Evolutionary conservation across 2,888 invertebrate species (phyloP).

Genomic region (Parthenolecanium corni): DNA sequence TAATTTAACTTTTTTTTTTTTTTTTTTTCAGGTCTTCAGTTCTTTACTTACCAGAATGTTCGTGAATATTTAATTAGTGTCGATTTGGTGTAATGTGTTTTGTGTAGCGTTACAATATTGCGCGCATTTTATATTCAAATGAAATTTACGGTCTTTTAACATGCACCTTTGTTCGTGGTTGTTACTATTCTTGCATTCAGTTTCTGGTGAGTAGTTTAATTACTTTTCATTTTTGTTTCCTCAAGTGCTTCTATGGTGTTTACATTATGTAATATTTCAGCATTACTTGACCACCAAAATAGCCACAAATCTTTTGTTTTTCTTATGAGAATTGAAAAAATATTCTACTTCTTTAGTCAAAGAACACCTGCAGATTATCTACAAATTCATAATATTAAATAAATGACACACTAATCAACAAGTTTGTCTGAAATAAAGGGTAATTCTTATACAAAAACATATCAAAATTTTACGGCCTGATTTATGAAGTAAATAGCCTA

Average conservation of each 20-base stretch:
- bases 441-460: no score
- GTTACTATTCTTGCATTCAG: slow-evolving; percentile 15
- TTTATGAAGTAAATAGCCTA: no score
- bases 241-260: not conserved
- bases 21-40: not conserved
- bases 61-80: not conserved
- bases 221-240: not conserved
- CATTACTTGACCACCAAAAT: no score
- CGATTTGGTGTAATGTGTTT: not conserved
- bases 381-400: no score
- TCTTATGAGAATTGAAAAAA: no score
- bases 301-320: no score
- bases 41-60: not conserved
- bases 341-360: no score
- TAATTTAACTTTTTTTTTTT: not conserved
- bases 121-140: slow-evolving; percentile 20
- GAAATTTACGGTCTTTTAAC: slow-evolving; percentile 16
- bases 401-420: no score
- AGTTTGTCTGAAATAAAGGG: no score
- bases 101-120: not conserved
- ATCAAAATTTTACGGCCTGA: no score
- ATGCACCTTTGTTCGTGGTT: slow-evolving; percentile 9
- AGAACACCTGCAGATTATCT: no score
- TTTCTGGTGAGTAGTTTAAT: slow-evolving; percentile 8
- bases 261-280: no score